Evolutionary conservation across 2,888 invertebrate species (phyloP), one percentile per base, ranked within the genome.

Genomic region (Bugula neritina): DNA sequence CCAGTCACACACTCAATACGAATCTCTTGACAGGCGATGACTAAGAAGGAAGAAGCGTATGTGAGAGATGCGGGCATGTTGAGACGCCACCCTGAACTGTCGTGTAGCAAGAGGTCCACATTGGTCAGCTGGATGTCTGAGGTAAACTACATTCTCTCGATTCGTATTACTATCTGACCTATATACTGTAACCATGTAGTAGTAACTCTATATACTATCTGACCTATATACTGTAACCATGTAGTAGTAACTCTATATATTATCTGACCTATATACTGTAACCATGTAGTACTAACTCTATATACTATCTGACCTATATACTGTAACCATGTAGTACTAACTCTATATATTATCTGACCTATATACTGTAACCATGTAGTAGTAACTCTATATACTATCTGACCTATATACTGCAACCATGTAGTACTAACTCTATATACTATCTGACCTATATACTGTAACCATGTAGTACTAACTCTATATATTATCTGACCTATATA

Each of bases 41-140:
- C 2, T 5, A 63, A 31, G 27, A 63, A 63, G 63, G 63, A 63
- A 25, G 21, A 25, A n/a, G 27, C 31, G 13, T 27, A 63, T 27
- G 3, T 13, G 3, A 2, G 35, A 17, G 35, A 54, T 54, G 5
- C n/a, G 10, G 5, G 29, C 52, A 29, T 13, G 23, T 17, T 70
- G 10, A 54, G 25, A 5, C 17, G 70, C 10, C 70, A 70, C 43
- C 70, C 43, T n/a, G n/a, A 54, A 10, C 52, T 70, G 10, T 23
- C 10, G 82, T 90, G 93, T 0, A 87, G 92, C 75, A 97, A 97
- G 96, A 89, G 99, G 78, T 90, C 95, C 69, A 94, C 98, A 76
- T 87, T 99, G 1, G 86, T 99, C 74, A 97, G 99, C 84, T 99
- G 99, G 99, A 86, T 98, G 73, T 94, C 93, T 86, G 97, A 98